phyloP scores from a whole-genome alignment of 2,888 invertebrate genomes.

The Tipula lateralis region DNA sequence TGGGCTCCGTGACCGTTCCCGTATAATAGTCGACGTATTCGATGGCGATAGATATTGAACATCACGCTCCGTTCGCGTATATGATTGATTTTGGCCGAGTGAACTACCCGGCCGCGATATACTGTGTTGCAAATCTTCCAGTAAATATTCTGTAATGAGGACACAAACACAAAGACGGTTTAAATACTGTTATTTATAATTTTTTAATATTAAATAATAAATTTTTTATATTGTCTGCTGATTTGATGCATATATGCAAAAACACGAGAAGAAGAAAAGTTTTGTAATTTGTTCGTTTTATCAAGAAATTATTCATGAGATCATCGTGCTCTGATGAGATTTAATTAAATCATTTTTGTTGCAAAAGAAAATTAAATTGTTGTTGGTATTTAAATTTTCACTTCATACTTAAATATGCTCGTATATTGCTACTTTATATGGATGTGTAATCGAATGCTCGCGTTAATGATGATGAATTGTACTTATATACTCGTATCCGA shows the following conservation, averaged over 20 bases:
- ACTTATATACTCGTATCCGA: too few species aligned
- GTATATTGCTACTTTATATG: not conserved
- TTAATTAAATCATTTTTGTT: not conserved
- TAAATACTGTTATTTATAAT: not conserved
- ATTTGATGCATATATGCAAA: not conserved
- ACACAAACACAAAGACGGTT: not conserved
- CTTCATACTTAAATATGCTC: not conserved
- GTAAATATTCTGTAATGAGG: constrained; percentile 35
- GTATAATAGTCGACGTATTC: constrained; percentile 36
- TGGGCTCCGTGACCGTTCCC: constrained; percentile 37
- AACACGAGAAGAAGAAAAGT: not conserved
- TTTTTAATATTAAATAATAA: not conserved
- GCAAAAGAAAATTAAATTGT: not conserved
- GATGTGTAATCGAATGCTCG: not conserved
- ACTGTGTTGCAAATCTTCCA: constrained; percentile 37
- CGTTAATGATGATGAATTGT: not conserved
- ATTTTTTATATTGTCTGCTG: not conserved
- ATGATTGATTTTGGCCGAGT: constrained; percentile 26
- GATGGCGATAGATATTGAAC: constrained; percentile 37
- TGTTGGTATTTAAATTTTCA: not conserved
- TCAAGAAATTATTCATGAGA: not conserved
- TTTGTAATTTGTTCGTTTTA: not conserved
- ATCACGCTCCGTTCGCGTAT: constrained; percentile 34
- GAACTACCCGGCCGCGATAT: constrained; percentile 34
- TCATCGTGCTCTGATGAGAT: not conserved